phyloP scores from a whole-genome alignment of 92 coral and sea anemone genomes.

The Paramuricea clavata region DNA sequence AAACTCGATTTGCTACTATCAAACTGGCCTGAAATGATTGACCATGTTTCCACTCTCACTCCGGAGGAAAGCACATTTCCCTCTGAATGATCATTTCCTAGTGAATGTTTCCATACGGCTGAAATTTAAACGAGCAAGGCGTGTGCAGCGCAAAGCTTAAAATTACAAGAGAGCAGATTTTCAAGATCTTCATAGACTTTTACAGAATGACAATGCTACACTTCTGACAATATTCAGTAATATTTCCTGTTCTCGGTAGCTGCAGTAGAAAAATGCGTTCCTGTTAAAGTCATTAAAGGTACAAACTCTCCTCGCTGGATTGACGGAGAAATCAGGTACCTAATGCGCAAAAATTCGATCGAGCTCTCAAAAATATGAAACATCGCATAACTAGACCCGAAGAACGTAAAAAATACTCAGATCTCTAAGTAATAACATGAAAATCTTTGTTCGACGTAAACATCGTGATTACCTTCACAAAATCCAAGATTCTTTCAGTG shows the following conservation, averaged over 20 bases:
- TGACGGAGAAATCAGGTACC: conserved; percentile 64
- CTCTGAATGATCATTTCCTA: conserved; percentile 50
- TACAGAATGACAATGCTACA: neutral
- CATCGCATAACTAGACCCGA: conserved; percentile 57
- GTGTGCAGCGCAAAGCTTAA: conserved; percentile 37
- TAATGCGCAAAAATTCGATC: conserved; percentile 65
- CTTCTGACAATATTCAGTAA: conserved; percentile 45
- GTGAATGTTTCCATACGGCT: conserved; percentile 45
- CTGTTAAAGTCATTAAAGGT: conserved; percentile 52
- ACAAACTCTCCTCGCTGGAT: conserved; percentile 74
- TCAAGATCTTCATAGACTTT: conserved; percentile 22
- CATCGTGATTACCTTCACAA: conserved; percentile 64
- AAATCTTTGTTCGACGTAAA: conserved; percentile 18
- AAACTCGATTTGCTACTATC: conserved; percentile 56
- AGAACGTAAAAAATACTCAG: conserved; percentile 54
- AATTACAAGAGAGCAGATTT: conserved; percentile 40
- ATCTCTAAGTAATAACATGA: conserved; percentile 39
- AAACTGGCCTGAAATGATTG: conserved; percentile 57
- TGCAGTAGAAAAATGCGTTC: conserved; percentile 56
- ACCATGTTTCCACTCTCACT: conserved; percentile 39
- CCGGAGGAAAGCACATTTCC: conserved; percentile 55
- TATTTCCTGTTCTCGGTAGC: conserved; percentile 30
- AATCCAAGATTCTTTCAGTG: conserved; percentile 67
- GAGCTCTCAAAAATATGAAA: conserved; percentile 49
- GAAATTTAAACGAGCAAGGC: conserved; percentile 51